Percentiles rank a stretch among this genome's conserved stretches.
Evolutionary conservation across 1,140 invertebrate species (phyloP).

Genomic region (Semibalanus balanoides): DNA sequence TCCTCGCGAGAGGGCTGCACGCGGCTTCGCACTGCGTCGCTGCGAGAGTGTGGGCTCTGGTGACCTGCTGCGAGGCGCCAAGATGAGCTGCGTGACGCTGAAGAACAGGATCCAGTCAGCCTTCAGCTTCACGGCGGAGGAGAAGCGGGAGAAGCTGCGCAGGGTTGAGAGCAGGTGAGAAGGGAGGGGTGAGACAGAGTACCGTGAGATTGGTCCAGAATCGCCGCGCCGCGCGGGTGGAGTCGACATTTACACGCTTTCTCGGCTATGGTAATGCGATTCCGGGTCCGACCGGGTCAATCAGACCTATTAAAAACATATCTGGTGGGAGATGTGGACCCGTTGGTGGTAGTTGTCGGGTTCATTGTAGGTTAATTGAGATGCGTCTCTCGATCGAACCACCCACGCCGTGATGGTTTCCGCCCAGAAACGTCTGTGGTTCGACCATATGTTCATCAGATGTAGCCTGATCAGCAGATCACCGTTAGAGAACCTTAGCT

Average conservation of each 20-base stretch:
- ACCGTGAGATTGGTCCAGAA: too few species aligned
- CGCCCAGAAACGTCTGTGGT: too few species aligned
- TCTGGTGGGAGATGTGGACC: neutral
- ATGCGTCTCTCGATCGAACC: neutral
- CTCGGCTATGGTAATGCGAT: neutral
- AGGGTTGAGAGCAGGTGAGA: neutral
- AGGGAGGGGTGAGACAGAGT: too few species aligned
- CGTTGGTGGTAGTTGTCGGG: neutral
- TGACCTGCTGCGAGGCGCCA: neutral
- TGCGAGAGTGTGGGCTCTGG: neutral
- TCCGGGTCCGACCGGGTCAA: neutral
- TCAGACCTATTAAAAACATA: neutral
- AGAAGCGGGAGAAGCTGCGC: neutral
- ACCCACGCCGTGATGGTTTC: neutral
- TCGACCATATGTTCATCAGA: too few species aligned
- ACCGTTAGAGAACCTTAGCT: too few species aligned
- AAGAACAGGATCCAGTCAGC: neutral
- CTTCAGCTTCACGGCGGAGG: neutral
- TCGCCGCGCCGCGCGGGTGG: too few species aligned
- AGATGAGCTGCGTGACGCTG: neutral
- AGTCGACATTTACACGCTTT: too few species aligned
- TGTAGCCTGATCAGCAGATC: too few species aligned
- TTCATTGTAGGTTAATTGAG: neutral
- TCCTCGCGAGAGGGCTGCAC: neutral
- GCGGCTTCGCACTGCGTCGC: neutral